Base-by-base conservation (phyloP, 2,113 vertebrate genomes). In the Nerophis lumbriciformis region DNA sequence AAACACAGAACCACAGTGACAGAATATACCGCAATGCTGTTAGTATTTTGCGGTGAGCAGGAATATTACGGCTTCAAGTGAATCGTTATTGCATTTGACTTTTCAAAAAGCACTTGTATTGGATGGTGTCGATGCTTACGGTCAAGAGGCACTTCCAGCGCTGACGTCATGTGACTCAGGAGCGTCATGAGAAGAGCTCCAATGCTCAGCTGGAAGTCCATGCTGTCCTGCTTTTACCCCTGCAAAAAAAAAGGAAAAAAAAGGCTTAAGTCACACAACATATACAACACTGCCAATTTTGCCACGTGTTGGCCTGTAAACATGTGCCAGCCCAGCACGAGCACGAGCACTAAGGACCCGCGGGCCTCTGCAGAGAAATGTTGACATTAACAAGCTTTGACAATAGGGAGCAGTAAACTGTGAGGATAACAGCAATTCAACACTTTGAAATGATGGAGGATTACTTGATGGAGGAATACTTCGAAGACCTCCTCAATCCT, bases 61-160 rank as follows among this genome's bases (percentile, higher is more conserved):
- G 6, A 78, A 84, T 45, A 75, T 21, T 58, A 66, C 56, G 76
- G n/a, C 53, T 69, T 72, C 65, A 73, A 59, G 58, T 72, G 59
- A 82, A 75, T 69, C 61, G 59, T 51, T 14, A 51, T 11, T 68
- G 53, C 16, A 28, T 56, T 68, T 12, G 3, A 45, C 9, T 12
- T 12, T 11, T 45, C 3, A 12, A 12, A 53, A 53, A 13, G 21
- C 1, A 10, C 19, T 52, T 53, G 21, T 28, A 28, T 28, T 13
- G 19, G 51, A 53, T 42, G 19, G 15, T 12, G 13, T 45, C 9
- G 21, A 72, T 86, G 92, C 96, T 97, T 91, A 98, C 96, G 89
- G 87, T 98, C 95, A 73, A 97, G 95, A 87, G 95, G 96, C 77
- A 98, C 96, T 75, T 98, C 95, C 81, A 98, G 78, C 5, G 93